Conservation (phyloP, 2,888 invertebrate species). For the Hypomecis atomaria region DNA sequence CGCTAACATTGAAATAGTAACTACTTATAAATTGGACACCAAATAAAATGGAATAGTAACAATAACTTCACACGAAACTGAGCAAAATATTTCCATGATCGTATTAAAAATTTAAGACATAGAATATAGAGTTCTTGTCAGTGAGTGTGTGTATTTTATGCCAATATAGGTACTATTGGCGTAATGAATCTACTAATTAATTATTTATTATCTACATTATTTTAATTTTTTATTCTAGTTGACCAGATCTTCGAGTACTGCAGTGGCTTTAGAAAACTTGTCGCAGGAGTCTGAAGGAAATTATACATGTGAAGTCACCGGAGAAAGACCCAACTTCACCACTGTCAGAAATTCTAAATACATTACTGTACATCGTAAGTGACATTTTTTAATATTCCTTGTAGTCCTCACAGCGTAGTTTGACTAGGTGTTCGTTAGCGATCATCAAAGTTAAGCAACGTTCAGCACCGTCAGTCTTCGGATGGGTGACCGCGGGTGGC, state of each 20-base stretch:
- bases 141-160: background rate
- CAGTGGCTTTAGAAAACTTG: conserved; percentile 79
- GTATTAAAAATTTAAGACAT: no score
- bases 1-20: no score
- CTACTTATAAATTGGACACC: no score
- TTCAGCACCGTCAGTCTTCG: no score
- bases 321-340: conserved; percentile 81
- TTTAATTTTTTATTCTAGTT: conserved; percentile 69
- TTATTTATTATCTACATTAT: no score
- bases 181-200: no score
- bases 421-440: no score
- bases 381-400: no score
- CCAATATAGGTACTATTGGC: no score
- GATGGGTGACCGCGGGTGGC: no score
- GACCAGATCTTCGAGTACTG: conserved; percentile 85
- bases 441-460: no score
- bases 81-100: background rate
- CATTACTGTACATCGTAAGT: conserved; percentile 80
- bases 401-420: no score
- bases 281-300: conserved; percentile 77
- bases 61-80: background rate
- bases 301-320: conserved; percentile 83
- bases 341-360: conserved; percentile 69
- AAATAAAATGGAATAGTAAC: background rate
- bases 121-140: background rate